Evolutionary conservation across 2,888 invertebrate genomes (phyloP), one percentile per base, ranked within the genome.

Genomic region (Sarcophaga carnaria): DNA sequence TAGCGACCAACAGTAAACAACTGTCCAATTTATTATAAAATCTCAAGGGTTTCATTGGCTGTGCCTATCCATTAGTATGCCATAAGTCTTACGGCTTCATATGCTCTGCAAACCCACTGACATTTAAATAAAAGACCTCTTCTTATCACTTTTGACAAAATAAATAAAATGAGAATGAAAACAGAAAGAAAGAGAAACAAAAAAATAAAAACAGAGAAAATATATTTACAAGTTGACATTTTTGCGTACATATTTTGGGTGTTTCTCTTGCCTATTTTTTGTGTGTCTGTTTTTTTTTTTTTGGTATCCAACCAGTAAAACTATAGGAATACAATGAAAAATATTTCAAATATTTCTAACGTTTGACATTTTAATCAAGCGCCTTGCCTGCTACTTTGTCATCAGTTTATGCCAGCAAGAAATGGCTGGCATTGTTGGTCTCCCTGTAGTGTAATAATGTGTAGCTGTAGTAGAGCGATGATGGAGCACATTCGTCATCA

Each of bases 311-410:
- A 37, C 37, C 37, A 37, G 37, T 37, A 37, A 37, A 37, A 10
- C 37, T 17, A 37, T 45, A 74, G 20, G 12, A 17, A 17, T 10
- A 37, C 20, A 63, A 63, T 25, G 17, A 14, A 37, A 72, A 66
- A 83, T 83, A 76, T 80, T 80, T 83, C 4, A 83, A 86, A 86
- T 83, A 76, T 82, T 82, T 86, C 78, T 59, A 80, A 80, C 63
- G 71, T 67, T 80, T 86, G 86, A 83, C 86, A 86, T 86, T 86
- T 86, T 77, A 83, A 86, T 80, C 83, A 79, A 86, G 86, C 83
- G 83, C 80, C 86, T 71, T 60, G 54, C 62, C 54, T 14, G 47
- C 11, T 47, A 63, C 47, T 72, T 59, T 22, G 71, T 60, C 59
- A n/a, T 54, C 54, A 54, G 17, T 54, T 54, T 54, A 0, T 14